A percentile compares a stretch with the other conserved stretches of the same genome.
Conservation (phyloP, 1,140 invertebrate species). For the Rhopalosiphum maidis region DNA sequence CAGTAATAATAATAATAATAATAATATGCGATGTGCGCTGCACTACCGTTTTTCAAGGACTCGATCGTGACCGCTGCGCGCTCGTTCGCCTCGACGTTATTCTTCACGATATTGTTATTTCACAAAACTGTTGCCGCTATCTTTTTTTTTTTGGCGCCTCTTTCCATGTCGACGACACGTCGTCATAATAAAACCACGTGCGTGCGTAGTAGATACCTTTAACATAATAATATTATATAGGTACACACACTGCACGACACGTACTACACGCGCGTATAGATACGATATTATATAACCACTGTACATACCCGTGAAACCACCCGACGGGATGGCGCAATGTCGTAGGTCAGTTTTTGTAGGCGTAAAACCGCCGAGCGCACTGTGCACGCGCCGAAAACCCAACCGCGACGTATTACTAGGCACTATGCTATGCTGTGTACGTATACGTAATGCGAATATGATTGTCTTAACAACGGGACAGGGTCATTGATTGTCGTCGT, state of each 20-base stretch:
- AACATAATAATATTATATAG: background rate
- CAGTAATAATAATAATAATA: background rate
- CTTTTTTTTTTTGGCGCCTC: background rate
- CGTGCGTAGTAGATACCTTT: background rate
- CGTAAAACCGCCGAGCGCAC: background rate
- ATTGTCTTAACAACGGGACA: background rate
- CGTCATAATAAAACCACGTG: too few relatives aligned
- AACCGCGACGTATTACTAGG: background rate
- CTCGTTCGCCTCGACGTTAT: background rate
- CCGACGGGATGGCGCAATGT: background rate
- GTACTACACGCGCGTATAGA: background rate
- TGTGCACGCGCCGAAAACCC: background rate
- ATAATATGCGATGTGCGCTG: background rate
- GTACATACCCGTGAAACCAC: background rate
- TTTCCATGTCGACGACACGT: background rate
- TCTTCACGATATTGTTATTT: background rate
- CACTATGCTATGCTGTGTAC: background rate
- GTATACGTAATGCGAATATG: background rate
- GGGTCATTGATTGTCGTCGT: background rate
- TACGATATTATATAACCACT: background rate
- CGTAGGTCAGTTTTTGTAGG: conserved; percentile 46
- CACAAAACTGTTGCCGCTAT: background rate
- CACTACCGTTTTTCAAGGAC: conserved; percentile 7
- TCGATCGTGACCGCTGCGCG: background rate
- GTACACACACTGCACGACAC: background rate